A percentile compares a stretch with the other conserved stretches of the same genome.
Evolutionary conservation across 2,113 vertebrate species (phyloP).

Genomic region (Limnothrissa miodon): DNA sequence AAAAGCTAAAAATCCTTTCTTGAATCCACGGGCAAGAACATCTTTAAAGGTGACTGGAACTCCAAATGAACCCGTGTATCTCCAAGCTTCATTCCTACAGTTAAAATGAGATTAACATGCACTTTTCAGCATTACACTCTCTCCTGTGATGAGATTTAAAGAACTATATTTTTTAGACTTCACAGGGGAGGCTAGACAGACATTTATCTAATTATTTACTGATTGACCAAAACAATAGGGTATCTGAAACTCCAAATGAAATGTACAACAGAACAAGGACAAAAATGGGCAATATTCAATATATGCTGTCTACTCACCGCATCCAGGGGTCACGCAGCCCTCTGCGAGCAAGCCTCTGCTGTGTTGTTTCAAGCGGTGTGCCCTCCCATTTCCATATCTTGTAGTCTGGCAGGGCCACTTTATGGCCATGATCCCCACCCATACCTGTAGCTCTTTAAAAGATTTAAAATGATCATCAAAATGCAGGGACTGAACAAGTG

Average conservation of each 20-base stretch:
- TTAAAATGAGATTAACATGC: neutral
- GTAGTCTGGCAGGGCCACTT: conserved; percentile 83
- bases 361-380: conserved; percentile 83
- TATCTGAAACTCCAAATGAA: too few species aligned
- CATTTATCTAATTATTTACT: too few species aligned
- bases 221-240: too few species aligned
- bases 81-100: conserved; percentile 92
- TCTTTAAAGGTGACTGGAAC: conserved; percentile 72
- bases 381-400: conserved; percentile 86
- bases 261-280: neutral
- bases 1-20: conserved; percentile 89
- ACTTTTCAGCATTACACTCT: neutral
- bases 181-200: too few species aligned
- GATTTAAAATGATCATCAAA: neutral
- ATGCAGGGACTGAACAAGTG: neutral
- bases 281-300: neutral
- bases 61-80: conserved; percentile 79
- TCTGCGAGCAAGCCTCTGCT: conserved; percentile 74
- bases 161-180: too few species aligned
- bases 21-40: conserved; percentile 81
- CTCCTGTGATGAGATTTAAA: too few species aligned
- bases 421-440: conserved; percentile 80
- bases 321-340: conserved; percentile 90
- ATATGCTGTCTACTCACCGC: conserved; percentile 70
- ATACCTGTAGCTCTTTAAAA: conserved; percentile 60